phyloP scores from a whole-genome alignment of 1,140 invertebrate genomes.

The Drosophila kanapiae region DNA sequence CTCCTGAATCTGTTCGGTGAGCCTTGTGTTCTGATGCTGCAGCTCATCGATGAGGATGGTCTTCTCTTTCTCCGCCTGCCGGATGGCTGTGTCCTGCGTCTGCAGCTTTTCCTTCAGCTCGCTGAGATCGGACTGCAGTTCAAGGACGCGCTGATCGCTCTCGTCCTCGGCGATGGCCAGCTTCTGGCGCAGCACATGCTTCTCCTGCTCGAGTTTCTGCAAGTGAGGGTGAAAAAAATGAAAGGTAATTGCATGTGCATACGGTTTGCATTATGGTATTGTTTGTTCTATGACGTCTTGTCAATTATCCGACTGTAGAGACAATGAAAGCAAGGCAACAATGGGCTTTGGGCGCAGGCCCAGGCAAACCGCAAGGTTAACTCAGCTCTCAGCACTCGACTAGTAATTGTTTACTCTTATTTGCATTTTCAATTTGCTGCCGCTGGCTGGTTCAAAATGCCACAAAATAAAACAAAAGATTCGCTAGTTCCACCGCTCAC shows the following conservation, averaged over 20 bases:
- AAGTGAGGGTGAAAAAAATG: slow-evolving; percentile 40
- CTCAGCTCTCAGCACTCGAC: slow-evolving; percentile 35
- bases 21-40: slow-evolving; percentile 95
- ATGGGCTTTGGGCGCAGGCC: slow-evolving; percentile 60
- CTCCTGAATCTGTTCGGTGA: slow-evolving; percentile 95
- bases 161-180: slow-evolving; percentile 94
- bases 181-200: slow-evolving; percentile 93
- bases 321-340: slow-evolving; percentile 75
- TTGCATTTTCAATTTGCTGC: slow-evolving; percentile 62
- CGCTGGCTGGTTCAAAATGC: slow-evolving; percentile 8
- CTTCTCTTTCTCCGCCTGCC: slow-evolving; percentile 92
- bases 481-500: slow-evolving; percentile 25
- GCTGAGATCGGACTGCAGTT: slow-evolving; percentile 94
- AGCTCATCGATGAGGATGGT: slow-evolving; percentile 93
- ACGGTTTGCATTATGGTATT: slow-evolving; percentile 21
- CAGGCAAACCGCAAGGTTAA: slow-evolving; percentile 74
- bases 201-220: slow-evolving; percentile 97
- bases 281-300: slow-evolving; percentile 70
- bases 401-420: slow-evolving; percentile 50
- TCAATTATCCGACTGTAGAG: slow-evolving; percentile 39
- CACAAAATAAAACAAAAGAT: slow-evolving; percentile 29
- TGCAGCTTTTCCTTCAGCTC: slow-evolving; percentile 90
- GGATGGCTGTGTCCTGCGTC: slow-evolving; percentile 86
- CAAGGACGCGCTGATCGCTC: slow-evolving; percentile 94
- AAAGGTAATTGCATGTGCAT: slow-evolving; percentile 65